Evolutionary conservation across 2,888 invertebrate species (phyloP), one percentile per base, ranked within the genome.

Genomic region (Caenorhabditis sp.): DNA sequence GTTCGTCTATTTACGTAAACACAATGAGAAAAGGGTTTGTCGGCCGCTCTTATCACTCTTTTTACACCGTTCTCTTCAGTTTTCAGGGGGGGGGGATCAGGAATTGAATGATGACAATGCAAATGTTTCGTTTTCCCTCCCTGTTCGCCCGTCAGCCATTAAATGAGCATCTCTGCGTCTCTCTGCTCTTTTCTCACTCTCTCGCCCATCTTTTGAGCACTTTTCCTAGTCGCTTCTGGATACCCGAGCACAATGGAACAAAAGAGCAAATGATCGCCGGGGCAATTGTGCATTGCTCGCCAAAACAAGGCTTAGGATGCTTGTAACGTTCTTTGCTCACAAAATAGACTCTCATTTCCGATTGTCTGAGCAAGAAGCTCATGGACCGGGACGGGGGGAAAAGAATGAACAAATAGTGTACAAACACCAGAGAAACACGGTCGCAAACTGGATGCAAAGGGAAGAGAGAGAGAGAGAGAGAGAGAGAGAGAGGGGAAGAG

Each of bases 371-470:
- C 5, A 41, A 20, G 62, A 27, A 30, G 52, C 50, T 52, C 62
- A 62, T 37, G 39, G 37, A 45, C 26, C 22, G 35, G 24, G 7
- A 27, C n/a, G 9, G 13, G 20, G 20, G 2, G 1, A 20, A 17
- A 27, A 43, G 20, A 58, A 35, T 24, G 37, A 22, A 11, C 24
- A 17, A 53, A 61, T 26, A 30, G n/a, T 56, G 27, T 30, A 63
- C 46, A 59, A 59, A 58, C 50, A 56, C 32, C 58, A 73, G 59
- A 24, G 73, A 73, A 58, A 65, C 65, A 61, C 39, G n/a, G 24
- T 35, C 45, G 6, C 46, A 30, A 43, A 43, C 24, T 43, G 58
- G 26, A 43, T 43, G 43, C 1, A 43, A 58, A 13, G 2, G 17
- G 37, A n/a, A n/a, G n/a, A n/a, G 35, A 13, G 6, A 2, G 35